A percentile compares a stretch with the other conserved stretches of the same genome.
These are phyloP conservation scores for Xanthia icteritia DNA, from an alignment of 2,888 invertebrate genomes.

Conservation along the genomic window DNA sequence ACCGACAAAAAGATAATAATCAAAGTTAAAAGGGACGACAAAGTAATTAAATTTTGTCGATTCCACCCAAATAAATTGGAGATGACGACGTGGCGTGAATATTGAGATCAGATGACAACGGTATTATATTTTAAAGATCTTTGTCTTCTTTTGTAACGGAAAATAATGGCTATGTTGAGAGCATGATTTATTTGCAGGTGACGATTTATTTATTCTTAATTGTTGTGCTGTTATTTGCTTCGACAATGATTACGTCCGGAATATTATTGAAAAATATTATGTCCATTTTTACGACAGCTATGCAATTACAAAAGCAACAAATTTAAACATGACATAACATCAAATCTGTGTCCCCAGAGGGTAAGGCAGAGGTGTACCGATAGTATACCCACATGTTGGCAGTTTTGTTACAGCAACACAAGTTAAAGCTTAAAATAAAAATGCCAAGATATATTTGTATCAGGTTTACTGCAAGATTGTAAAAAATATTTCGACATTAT, in stretches of 20 bases:
- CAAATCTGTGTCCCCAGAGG: too few species aligned
- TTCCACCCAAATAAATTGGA: slow-evolving; percentile 65
- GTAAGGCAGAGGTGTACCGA: too few species aligned
- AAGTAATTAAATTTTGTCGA: slow-evolving; percentile 72
- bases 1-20: slow-evolving; percentile 59
- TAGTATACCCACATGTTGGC: too few species aligned
- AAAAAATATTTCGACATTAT: background rate
- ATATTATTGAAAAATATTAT: background rate
- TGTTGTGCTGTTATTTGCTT: background rate
- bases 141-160: slow-evolving; percentile 38
- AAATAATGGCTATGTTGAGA: slow-evolving; percentile 38
- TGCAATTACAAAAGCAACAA: background rate
- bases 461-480: background rate
- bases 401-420: too few species aligned
- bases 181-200: slow-evolving; percentile 29
- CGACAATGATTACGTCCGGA: background rate
- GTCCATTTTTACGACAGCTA: background rate
- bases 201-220: slow-evolving; percentile 29
- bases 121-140: slow-evolving; percentile 54
- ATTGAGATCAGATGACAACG: slow-evolving; percentile 64
- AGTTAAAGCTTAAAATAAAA: background rate
- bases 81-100: slow-evolving; percentile 63
- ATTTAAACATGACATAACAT: background rate
- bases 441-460: background rate
- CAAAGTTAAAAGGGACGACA: slow-evolving; percentile 62